Evolutionary conservation across 2,797 vertebrate genomes (phyloP), one percentile per base, ranked within the genome.

Genomic region (Chelon labrosus): DNA sequence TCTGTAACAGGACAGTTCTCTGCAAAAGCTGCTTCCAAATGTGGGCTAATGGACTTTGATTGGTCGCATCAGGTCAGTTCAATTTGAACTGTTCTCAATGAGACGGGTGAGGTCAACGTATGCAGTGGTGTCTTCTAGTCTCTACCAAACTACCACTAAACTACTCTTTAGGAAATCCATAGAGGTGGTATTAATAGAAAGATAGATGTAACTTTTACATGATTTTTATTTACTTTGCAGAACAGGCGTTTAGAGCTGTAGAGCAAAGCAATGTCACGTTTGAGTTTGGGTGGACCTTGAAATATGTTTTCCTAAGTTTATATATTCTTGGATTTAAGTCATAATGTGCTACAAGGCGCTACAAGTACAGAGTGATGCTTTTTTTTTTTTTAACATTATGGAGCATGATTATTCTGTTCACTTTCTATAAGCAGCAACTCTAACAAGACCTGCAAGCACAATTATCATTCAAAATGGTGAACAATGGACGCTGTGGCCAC

Each of bases 321-420:
- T 53, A 41, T 14, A n/a, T 7, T 68, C 3, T 50, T 57, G 41
- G 6, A 59, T 62, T 59, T 7, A 50, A 52, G 17, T 55, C 57
- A 61, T 19, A 35, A 49, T 57, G 25, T 70, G 56, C 56, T 49
- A 58, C 20, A 69, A 20, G 25, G 41, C 41, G 16, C 22, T 17
- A 41, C 22, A 80, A 79, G 49, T 71, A 73, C 51, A n/a, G 38
- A 22, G 38, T 20, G 50, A 75, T 71, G 41, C 47, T 46, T 46
- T 13, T 35, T 35, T 35, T 7, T 8, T 65, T 66, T 72, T 37
- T 25, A 46, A 8, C 62, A 44, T 46, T 5, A 65, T 1, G 7
- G 22, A 56, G 41, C 52, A 50, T 51, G 44, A 56, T 69, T 42
- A 37, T 61, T 63, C 38, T 20, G 64, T 50, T 0, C 49, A 54